Evolutionary conservation across 2,888 invertebrate species (phyloP), one percentile per base, ranked within the genome.

Genomic region (Nemurella pictetii): DNA sequence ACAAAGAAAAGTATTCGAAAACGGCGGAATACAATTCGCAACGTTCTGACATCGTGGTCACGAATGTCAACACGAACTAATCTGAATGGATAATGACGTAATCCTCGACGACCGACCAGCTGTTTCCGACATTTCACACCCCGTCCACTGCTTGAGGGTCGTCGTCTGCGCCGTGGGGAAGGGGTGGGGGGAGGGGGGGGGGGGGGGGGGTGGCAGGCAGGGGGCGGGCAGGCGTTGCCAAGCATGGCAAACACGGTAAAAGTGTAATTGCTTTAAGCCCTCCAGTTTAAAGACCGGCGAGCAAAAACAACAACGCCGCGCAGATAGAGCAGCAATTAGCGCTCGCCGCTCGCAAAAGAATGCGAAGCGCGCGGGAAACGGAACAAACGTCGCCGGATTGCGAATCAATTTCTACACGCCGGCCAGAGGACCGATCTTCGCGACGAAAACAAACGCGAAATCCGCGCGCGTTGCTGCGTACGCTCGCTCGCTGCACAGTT

Each of bases 31-130:
- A n/a, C n/a, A n/a, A n/a, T n/a, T 15, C 15, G 2, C 5, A 20
- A 20, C 9, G 55, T 7, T 12, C 20, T 20, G 55, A 20, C 55
- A 15, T 55, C 55, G 9, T 12, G 15, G 12, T 7, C 55, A 20
- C 9, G n/a, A 55, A 15, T 20, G 55, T 81, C 0, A 84, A 84
- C 84, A 80, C 80, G 36, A 15, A 72, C 7, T 72, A 55, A 81
- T 81, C 32, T 81, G 32, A 81, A 32, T 81, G 32, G 32, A 81
- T 30, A 25, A 75, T n/a, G 26, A 25, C 75, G 75, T 75, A n/a
- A 27, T 75, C 27, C 75, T n/a, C 26, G 28, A 9, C 26, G 28
- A 28, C 75, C n/a, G 28, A 26, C 75, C 75, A 75, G 75, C 75
- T 75, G 75, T 75, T 75, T 75, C n/a, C 28, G 9, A 25, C 27